Percentiles rank a stretch among this genome's conserved stretches.
These are phyloP conservation scores for Anthophora plumipes DNA, from an alignment of 2,888 invertebrate species.

Conservation along the genomic window DNA sequence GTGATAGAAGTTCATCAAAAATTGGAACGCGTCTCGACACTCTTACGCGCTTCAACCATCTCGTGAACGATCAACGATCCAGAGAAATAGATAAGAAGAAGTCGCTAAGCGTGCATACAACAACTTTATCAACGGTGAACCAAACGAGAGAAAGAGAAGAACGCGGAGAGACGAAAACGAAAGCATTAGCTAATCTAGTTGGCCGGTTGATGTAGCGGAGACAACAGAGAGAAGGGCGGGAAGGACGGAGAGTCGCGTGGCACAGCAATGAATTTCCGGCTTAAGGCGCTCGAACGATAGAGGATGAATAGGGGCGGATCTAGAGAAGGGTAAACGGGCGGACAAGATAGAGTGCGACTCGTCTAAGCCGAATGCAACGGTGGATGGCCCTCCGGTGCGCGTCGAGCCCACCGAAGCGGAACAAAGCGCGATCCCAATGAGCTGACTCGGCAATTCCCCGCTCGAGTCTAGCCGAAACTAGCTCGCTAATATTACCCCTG, in stretches of 20 bases:
- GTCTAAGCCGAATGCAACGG: conserved; percentile 56
- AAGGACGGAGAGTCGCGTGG: conserved; percentile 26
- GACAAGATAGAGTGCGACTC: conserved; percentile 48
- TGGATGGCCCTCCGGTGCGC: conserved; percentile 54
- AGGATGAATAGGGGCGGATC: conserved; percentile 33
- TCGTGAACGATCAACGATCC: no score
- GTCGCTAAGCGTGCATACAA: no score
- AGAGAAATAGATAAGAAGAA: no score
- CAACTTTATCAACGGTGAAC: neutral
- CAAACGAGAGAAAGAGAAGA: neutral
- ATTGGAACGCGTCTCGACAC: no score
- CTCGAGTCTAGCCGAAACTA: conserved; percentile 72
- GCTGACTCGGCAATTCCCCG: conserved; percentile 78
- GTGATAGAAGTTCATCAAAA: no score
- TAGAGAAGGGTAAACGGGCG: conserved; percentile 37
- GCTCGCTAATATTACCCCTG: conserved; percentile 75
- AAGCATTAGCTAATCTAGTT: neutral
- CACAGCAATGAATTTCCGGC: conserved; percentile 52
- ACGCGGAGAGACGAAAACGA: neutral
- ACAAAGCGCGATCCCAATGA: conserved; percentile 77
- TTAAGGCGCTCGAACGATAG: conserved; percentile 36
- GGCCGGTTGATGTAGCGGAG: conserved; percentile 11
- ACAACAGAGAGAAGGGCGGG: neutral
- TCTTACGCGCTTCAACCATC: no score
- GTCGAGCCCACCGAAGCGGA: conserved; percentile 58